Base-by-base conservation (phyloP, 2,797 vertebrate species). In the Mycteria americana region DNA sequence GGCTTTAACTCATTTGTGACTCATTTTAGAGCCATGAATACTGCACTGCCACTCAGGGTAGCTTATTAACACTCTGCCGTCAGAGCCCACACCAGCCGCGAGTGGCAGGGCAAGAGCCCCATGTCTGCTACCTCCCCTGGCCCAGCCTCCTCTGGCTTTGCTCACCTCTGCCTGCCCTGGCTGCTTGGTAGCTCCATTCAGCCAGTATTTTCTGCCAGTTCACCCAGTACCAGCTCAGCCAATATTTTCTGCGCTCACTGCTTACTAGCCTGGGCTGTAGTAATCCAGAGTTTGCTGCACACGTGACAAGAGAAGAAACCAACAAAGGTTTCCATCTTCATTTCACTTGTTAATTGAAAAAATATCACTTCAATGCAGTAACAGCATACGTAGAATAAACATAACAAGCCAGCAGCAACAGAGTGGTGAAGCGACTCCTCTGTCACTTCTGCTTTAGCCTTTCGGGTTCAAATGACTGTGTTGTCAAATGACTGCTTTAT, bases 271-370 rank as follows among this genome's bases (percentile, higher is more conserved):
- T 86, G 93, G 94, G 57, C 31, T 65, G 65, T 43, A 54, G 56
- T 27, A 39, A 73, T 30, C 62, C 69, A 81, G 78, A 64, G 65
- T 81, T 84, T 91, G 95, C 94, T 92, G 92, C 60, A 39, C 11
- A 18, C 0, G 0, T 7, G 43, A 59, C 56, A 62, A 46, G 19
- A 74, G 17, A 79, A 39, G 41, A 46, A 48, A 69, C 8, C 8
- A 37, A 48, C 33, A 88, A 89, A 79, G 88, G 63, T 93, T 96
- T 93, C 67, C 86, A 93, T 93, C 93, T 78, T 97, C 90, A 85
- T 94, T 97, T 97, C 97, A 93, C 91, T 96, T 97, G 93, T 95
- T 98, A 96, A 97, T 97, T 97, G 97, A 97, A 97, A 97, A 97
- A 97, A 93, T 94, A 96, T 88, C 89, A 94, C 97, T 97, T 97